Base-by-base conservation (phyloP, 2,888 invertebrate genomes). In the Zaprionus lineosus region DNA sequence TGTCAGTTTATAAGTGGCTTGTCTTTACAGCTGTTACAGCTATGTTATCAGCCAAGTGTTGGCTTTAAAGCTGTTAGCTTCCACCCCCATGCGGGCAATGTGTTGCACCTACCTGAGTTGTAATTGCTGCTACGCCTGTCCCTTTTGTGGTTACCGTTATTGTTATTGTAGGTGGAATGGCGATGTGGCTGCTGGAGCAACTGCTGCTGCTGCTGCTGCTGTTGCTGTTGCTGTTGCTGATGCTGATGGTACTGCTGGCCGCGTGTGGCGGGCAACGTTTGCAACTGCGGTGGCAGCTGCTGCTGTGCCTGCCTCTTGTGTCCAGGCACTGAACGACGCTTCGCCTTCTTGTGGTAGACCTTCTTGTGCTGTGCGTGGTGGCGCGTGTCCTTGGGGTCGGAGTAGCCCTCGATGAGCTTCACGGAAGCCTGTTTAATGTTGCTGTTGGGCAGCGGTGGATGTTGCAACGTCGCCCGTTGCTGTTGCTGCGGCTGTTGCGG, bases 391-490 rank as follows among this genome's bases (percentile, higher is more conserved):
- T 90, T 90, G 19, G 90, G 90, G 78, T 90, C 90, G 9, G 90
- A 90, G 48, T 90, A 90, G 43, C 90, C 90, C 69, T 90, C 90
- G 70, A 90, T 87, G 44, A 90, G 81, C 76, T 90, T 90, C 39
- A 90, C 86, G 34, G 87, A 87, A 40, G 89, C 89, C 65, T 88
- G 87, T 62, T 87, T 89, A 31, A 89, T 89, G 64, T 86, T 81
- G 47, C 88, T 86, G 39, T 87, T 86, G 44, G 86, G 87, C 56
- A 87, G 58, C 46, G 83, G 86, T 44, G 85, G 86, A 68, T 76
- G 87, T 11, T 75, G 82, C 50, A 72, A 18, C 1, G 78, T 78
- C 4, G 85, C 72, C 18, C 84, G 81, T 6, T 81, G 76, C 39
- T 62, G 61, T n/a, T 74, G 86, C 9, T 67, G 68, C 18, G 41